Conservation (phyloP, 2,113 vertebrate species). For the Phyllopteryx taeniolatus region DNA sequence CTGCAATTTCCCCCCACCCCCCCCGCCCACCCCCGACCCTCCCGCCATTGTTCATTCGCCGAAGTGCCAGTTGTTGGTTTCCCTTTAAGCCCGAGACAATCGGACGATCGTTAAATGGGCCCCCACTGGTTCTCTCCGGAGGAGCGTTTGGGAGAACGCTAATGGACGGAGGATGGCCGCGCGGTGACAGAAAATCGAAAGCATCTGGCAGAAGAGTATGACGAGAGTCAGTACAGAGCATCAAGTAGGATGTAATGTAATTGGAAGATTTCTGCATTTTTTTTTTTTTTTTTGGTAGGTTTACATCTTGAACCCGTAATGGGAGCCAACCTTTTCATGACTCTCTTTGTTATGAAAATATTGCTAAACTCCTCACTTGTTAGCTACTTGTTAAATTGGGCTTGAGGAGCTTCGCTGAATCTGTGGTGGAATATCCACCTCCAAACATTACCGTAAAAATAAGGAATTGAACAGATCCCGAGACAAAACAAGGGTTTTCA, state of each 20-base stretch:
- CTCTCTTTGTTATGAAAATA: background rate
- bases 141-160: background rate
- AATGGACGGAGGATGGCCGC: conserved; percentile 12
- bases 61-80: background rate
- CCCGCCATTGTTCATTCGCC: background rate
- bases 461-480: no score
- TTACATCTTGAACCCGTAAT: background rate
- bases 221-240: background rate
- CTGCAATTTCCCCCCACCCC: conserved; percentile 12
- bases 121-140: conserved; percentile 1
- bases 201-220: conserved; percentile 5
- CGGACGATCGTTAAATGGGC: conserved; percentile 17
- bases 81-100: conserved; percentile 11
- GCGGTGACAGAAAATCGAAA: conserved; percentile 26
- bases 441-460: no score
- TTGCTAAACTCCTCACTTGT: background rate
- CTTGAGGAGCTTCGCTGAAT: no score
- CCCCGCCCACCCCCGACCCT: background rate
- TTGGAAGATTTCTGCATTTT: background rate
- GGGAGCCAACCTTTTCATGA: background rate
- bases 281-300: background rate
- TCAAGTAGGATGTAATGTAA: background rate
- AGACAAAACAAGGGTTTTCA: no score
- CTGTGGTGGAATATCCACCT: no score
- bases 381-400: no score